phyloP scores from a whole-genome alignment of 2,888 invertebrate genomes.

The Phymatocera aterrima region DNA sequence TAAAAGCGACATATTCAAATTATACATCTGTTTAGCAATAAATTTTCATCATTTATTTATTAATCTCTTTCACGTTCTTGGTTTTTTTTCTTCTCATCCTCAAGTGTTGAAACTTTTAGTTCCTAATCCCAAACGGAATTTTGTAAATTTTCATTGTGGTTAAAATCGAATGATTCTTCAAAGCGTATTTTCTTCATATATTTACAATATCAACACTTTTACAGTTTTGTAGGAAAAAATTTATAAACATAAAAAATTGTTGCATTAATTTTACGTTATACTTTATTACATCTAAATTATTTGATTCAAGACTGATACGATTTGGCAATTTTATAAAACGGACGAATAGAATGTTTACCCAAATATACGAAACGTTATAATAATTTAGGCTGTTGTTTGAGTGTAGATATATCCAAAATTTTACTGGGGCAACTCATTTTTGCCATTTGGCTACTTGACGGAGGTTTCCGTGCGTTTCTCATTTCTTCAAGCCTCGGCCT shows the following conservation, averaged over 20 bases:
- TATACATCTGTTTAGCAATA: conserved; percentile 21
- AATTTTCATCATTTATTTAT: conserved; percentile 19
- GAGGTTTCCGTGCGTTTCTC: conserved; percentile 47
- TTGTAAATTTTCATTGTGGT: neutral
- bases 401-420: conserved; percentile 82
- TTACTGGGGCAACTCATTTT: conserved; percentile 74
- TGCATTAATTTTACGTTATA: neutral
- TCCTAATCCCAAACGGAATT: neutral
- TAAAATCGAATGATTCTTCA: neutral
- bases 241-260: neutral
- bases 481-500: conserved; percentile 26
- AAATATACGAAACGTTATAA: conserved; percentile 67
- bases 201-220: neutral
- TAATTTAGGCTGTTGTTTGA: conserved; percentile 83
- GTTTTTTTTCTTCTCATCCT: too few species aligned
- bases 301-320: neutral
- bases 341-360: neutral
- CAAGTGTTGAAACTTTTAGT: neutral
- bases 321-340: neutral
- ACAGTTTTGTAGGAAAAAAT: neutral
- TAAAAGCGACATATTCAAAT: conserved; percentile 12
- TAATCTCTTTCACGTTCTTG: neutral
- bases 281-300: conserved; percentile 1
- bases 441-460: conserved; percentile 56
- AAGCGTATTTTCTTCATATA: neutral